Percentiles rank a stretch among this genome's conserved stretches.
phyloP scores from a whole-genome alignment of 2,113 vertebrate genomes.

The Nycticryphes semicollaris region DNA sequence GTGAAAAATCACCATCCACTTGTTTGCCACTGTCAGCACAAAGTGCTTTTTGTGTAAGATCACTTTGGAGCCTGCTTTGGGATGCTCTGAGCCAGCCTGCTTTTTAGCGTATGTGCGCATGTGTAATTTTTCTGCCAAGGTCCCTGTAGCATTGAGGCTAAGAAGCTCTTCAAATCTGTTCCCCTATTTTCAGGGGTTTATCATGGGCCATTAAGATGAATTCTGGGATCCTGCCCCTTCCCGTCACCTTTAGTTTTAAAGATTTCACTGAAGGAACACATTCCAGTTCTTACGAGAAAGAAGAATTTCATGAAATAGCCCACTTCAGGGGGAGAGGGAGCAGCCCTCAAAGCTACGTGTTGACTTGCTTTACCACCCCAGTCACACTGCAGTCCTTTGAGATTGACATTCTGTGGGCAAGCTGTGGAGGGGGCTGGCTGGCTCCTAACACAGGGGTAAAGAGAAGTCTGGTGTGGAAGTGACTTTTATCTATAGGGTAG shows the following conservation, averaged over 20 bases:
- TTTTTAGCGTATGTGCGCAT: background rate
- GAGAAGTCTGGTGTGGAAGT: background rate
- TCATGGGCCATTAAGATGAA: background rate
- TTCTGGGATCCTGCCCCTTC: background rate
- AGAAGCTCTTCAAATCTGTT: background rate
- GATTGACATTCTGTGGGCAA: background rate
- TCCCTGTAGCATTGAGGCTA: slow-evolving; percentile 6
- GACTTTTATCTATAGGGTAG: background rate
- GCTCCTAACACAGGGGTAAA: background rate
- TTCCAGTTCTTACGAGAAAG: background rate
- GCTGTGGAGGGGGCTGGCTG: background rate
- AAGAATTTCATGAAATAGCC: background rate
- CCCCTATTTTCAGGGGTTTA: slow-evolving; percentile 56
- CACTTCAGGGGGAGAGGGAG: background rate
- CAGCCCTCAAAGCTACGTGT: rapidly evolving
- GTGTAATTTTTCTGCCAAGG: background rate
- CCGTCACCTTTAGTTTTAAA: background rate
- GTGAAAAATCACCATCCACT: slow-evolving; percentile 31
- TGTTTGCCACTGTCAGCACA: slow-evolving; percentile 61
- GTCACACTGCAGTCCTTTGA: background rate
- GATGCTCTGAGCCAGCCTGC: slow-evolving; percentile 19
- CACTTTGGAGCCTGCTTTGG: slow-evolving; percentile 23
- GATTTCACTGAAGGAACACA: background rate
- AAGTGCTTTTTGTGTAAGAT: slow-evolving; percentile 29
- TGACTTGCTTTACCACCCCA: background rate